These are phyloP conservation scores for Pungitius pungitius DNA, from an alignment of 2,113 vertebrate genomes.

Conservation along the genomic window DNA sequence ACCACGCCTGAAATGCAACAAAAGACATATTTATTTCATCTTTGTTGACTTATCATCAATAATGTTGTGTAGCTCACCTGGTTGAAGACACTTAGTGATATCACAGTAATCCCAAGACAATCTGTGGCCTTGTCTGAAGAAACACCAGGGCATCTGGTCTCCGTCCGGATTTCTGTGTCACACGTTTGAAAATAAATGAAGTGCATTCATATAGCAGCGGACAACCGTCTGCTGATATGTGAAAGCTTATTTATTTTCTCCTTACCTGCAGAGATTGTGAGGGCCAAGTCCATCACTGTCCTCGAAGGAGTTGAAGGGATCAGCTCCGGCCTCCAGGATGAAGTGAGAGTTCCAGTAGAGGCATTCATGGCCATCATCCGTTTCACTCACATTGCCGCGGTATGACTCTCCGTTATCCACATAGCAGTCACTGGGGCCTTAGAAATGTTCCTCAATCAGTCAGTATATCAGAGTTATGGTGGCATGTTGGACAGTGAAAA, in stretches of 20 bases:
- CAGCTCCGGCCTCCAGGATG: constrained; percentile 53
- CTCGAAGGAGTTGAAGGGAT: constrained; percentile 64
- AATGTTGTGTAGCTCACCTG: constrained; percentile 46
- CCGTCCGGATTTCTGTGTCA: constrained; percentile 79
- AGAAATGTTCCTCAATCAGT: not conserved
- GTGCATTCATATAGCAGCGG: not conserved
- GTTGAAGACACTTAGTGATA: constrained; percentile 63
- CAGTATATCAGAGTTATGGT: not conserved
- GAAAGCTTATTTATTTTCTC: not conserved
- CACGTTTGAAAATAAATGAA: constrained; percentile 2
- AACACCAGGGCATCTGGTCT: constrained; percentile 81
- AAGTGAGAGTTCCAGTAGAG: constrained; percentile 82
- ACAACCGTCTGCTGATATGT: not conserved
- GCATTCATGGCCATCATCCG: constrained; percentile 73
- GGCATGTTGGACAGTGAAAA: not conserved
- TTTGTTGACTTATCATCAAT: not conserved
- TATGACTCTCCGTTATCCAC: constrained; percentile 77
- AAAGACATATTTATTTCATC: not conserved
- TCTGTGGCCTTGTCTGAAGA: constrained; percentile 55
- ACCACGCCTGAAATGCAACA: constrained; percentile 36
- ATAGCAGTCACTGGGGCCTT: constrained; percentile 79
- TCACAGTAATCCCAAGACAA: constrained; percentile 79
- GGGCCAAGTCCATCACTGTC: constrained; percentile 70
- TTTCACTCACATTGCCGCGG: constrained; percentile 75
- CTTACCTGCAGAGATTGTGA: constrained; percentile 83